A percentile compares a stretch with the other conserved stretches of the same genome.
Evolutionary conservation across 1,140 invertebrate genomes (phyloP).

Genomic region (Drosophila sp.): DNA sequence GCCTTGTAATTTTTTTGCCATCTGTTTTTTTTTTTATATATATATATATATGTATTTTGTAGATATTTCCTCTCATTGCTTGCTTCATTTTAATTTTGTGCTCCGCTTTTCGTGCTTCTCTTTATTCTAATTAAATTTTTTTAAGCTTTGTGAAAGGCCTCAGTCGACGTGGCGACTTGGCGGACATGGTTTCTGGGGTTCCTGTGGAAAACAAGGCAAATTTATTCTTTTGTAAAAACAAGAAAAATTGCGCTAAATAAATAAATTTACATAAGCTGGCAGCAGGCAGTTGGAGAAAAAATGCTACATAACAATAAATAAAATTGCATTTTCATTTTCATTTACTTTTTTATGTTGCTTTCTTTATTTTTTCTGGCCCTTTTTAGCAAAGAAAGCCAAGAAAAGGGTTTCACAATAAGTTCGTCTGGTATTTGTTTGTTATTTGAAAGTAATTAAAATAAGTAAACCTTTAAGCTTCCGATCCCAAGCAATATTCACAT

Average conservation of each 20-base stretch:
- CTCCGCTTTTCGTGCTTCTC: slow-evolving; percentile 50
- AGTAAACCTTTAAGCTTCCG: slow-evolving; percentile 48
- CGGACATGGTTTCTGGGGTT: slow-evolving; percentile 30
- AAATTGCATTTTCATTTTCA: slow-evolving; percentile 77
- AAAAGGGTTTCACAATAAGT: slow-evolving; percentile 53
- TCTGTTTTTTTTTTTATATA: slow-evolving; percentile 23
- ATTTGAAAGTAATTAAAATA: slow-evolving; percentile 82
- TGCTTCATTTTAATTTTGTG: slow-evolving; percentile 71
- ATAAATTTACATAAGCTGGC: slow-evolving; percentile 84
- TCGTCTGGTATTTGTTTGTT: slow-evolving; percentile 55
- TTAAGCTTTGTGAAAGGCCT: slow-evolving; percentile 33
- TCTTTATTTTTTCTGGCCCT: slow-evolving; percentile 31
- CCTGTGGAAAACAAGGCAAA: slow-evolving; percentile 63
- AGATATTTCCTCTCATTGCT: slow-evolving; percentile 22
- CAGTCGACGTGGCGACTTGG: slow-evolving; percentile 30
- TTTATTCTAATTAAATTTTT: slow-evolving; percentile 84
- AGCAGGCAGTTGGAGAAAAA: slow-evolving; percentile 47
- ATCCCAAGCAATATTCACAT: slow-evolving; percentile 15
- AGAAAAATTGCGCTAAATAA: slow-evolving; percentile 84
- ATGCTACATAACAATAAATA: slow-evolving; percentile 83
- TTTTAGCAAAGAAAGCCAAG: slow-evolving; percentile 22
- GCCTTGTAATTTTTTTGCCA: slow-evolving; percentile 34
- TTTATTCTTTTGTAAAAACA: slow-evolving; percentile 82
- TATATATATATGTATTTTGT: too few relatives aligned
- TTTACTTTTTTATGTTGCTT: slow-evolving; percentile 31